Evolutionary conservation across 2,797 vertebrate species (phyloP).

Genomic region (Chelon auratus): DNA sequence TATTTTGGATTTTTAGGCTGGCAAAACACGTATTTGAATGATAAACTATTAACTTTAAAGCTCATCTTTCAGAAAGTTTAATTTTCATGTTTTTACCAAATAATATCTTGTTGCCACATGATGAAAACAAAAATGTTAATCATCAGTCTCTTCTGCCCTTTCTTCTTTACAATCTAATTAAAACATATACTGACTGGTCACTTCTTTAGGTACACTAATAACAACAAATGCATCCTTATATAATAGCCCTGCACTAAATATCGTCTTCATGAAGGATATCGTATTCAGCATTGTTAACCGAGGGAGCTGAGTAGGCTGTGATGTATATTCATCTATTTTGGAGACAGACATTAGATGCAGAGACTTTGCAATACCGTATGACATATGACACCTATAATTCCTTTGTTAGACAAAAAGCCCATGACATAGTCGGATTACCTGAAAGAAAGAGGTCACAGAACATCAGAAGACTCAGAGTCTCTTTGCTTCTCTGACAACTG

Average conservation of each 20-base stretch:
- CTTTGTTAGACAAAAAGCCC: constrained; percentile 39
- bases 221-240: no score
- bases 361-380: background rate
- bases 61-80: background rate
- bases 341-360: constrained; percentile 4
- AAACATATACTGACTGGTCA: background rate
- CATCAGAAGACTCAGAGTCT: constrained; percentile 25
- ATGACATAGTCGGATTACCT: constrained; percentile 41
- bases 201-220: no score
- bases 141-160: background rate
- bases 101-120: background rate
- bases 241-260: no score
- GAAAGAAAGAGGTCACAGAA: constrained; percentile 17
- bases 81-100: background rate
- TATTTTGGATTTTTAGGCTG: background rate
- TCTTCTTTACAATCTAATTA: constrained; percentile 11
- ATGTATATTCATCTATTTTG: background rate
- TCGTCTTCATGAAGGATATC: no score
- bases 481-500: constrained; percentile 59
- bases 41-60: no score
- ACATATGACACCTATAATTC: constrained; percentile 33
- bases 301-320: no score
- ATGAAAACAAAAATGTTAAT: background rate
- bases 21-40: no score
- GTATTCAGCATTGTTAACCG: no score